These are phyloP conservation scores for Heliconius ethilla DNA, from an alignment of 2,888 invertebrate genomes.

Conservation along the genomic window DNA sequence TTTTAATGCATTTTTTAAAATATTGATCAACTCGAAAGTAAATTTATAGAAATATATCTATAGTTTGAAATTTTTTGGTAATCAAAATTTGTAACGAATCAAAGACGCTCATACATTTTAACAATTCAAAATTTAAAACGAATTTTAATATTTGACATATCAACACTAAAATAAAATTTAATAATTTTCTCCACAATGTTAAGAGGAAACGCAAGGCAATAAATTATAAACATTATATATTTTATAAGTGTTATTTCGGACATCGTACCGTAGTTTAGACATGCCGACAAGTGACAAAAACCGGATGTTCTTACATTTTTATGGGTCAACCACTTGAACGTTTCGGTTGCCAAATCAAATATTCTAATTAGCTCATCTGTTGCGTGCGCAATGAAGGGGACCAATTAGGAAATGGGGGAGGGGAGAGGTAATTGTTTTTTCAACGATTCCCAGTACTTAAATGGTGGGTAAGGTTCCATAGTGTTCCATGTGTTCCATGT, in stretches of 20 bases:
- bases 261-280: slow-evolving; percentile 23
- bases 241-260: slow-evolving; percentile 12
- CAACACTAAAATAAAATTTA: slow-evolving; percentile 11
- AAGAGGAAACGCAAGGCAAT: neutral
- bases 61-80: too few relatives aligned
- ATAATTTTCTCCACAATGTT: neutral
- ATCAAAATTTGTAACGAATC: too few relatives aligned
- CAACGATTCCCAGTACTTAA: slow-evolving; percentile 1
- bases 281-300: slow-evolving; percentile 40
- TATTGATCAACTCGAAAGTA: too few relatives aligned
- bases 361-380: slow-evolving; percentile 44
- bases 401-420: neutral
- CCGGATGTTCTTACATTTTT: slow-evolving; percentile 45
- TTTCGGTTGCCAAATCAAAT: slow-evolving; percentile 42
- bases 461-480: slow-evolving; percentile 18
- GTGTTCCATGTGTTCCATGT: slow-evolving; percentile 22
- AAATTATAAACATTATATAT: slow-evolving; percentile 15
- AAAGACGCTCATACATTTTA: neutral
- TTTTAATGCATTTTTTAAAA: too few relatives aligned
- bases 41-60: too few relatives aligned
- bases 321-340: slow-evolving; percentile 43
- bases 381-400: slow-evolving; percentile 28
- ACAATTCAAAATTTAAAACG: neutral
- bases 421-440: too few relatives aligned
- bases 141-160: neutral